Evolutionary conservation across 2,113 vertebrate species (phyloP).

Genomic region (Athene noctua): DNA sequence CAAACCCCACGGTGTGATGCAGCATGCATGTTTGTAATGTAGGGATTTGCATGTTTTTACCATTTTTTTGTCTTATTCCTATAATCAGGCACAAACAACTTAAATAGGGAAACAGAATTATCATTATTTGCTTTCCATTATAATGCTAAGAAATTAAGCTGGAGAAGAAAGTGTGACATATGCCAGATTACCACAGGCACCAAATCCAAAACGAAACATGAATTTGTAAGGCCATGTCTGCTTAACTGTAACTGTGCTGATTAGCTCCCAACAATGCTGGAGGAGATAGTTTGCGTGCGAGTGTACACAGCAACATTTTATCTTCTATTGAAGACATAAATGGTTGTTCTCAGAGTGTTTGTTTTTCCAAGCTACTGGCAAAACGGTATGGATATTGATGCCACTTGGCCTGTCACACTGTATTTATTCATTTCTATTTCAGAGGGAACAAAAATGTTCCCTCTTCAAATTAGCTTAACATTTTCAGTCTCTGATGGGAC

Average conservation of each 20-base stretch:
- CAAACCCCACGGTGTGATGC: fast-evolving
- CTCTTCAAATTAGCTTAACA: not conserved
- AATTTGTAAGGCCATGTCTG: not conserved
- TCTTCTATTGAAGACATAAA: not conserved
- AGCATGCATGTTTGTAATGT: not conserved
- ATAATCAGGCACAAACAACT: not conserved
- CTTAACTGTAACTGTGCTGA: not conserved
- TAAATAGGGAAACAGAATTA: not conserved
- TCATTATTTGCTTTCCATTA: not conserved
- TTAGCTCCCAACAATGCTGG: not conserved
- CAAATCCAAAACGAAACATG: not conserved
- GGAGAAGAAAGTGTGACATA: not conserved
- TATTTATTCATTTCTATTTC: not conserved
- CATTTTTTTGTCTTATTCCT: not conserved
- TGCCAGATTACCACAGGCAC: not conserved
- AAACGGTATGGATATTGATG: not conserved
- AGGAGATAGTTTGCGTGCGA: not conserved
- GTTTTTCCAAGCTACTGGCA: slow-evolving; percentile 3
- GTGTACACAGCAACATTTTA: not conserved
- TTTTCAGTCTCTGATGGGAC: not conserved
- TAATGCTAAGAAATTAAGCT: not conserved
- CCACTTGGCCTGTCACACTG: not conserved
- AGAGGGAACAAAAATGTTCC: not conserved
- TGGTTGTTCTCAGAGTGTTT: not conserved
- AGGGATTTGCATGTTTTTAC: not conserved